Conservation (phyloP, 2,888 invertebrate genomes). For the Pemphredon lugubris region DNA sequence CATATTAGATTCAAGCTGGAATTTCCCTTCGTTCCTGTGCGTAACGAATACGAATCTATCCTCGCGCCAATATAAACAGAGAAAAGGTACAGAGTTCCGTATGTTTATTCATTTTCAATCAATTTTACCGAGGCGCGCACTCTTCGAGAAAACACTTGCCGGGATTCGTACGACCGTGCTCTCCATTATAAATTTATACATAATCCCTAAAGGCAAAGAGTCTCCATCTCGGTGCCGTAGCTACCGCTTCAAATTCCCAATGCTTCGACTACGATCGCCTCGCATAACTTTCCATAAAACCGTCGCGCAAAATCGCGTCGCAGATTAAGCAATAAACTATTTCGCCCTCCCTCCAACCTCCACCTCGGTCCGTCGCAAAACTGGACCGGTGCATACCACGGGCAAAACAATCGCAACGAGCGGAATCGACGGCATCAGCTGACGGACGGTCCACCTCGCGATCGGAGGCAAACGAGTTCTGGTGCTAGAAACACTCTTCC, state of each 20-base stretch:
- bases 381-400: conserved; percentile 28
- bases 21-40: not conserved
- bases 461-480: conserved; percentile 47
- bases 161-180: conserved; percentile 23
- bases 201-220: conserved; percentile 7
- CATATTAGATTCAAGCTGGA: not conserved
- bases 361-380: conserved; percentile 13
- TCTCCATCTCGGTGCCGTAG: not conserved
- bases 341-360: too few relatives aligned
- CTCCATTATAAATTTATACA: conserved; percentile 44
- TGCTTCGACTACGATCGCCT: conserved; percentile 26
- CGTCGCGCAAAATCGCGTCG: conserved; percentile 34
- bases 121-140: conserved; percentile 29
- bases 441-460: conserved; percentile 43
- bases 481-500: conserved; percentile 23
- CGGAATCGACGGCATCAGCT: conserved; percentile 39
- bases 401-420: conserved; percentile 29
- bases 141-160: conserved; percentile 4
- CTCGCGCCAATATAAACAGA: conserved; percentile 13
- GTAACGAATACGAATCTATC: not conserved
- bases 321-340: conserved; percentile 59
- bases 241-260: not conserved
- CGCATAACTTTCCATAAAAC: conserved; percentile 43
- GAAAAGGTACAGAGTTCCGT: conserved; percentile 25
- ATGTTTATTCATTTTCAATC: conserved; percentile 8